These are phyloP conservation scores for Numenius phaeopus DNA, from an alignment of 2,797 vertebrate genomes.

Conservation along the genomic window DNA sequence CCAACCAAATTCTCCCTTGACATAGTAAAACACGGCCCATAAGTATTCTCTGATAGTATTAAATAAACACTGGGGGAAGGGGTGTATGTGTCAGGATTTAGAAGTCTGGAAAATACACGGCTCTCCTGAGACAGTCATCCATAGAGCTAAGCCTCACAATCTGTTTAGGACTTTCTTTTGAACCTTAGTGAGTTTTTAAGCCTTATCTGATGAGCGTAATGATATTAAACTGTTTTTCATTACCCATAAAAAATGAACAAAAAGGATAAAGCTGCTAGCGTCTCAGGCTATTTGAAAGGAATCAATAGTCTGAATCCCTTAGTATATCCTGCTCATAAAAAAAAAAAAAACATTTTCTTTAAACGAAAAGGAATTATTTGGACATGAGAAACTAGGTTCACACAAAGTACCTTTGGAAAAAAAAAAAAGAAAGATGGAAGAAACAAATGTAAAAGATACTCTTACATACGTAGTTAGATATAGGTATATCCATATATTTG, in stretches of 20 bases:
- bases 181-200: conserved; percentile 42
- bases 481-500: too few relatives aligned
- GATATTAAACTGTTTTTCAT: conserved; percentile 71
- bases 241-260: conserved; percentile 56
- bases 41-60: neutral
- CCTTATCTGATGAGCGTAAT: conserved; percentile 67
- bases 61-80: neutral
- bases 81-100: neutral
- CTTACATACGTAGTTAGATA: neutral
- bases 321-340: neutral
- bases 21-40: neutral
- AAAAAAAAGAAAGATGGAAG: neutral
- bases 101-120: neutral
- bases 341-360: neutral
- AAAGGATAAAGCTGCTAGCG: conserved; percentile 8
- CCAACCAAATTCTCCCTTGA: neutral
- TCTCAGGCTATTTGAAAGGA: conserved; percentile 17
- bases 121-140: conserved; percentile 7
- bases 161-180: conserved; percentile 44
- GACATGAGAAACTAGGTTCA: neutral
- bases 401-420: neutral
- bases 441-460: neutral
- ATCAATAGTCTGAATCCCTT: conserved; percentile 53
- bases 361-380: neutral
- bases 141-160: conserved; percentile 34